These are phyloP conservation scores for Synchiropus splendidus DNA, from an alignment of 2,113 vertebrate genomes.

Conservation along the genomic window DNA sequence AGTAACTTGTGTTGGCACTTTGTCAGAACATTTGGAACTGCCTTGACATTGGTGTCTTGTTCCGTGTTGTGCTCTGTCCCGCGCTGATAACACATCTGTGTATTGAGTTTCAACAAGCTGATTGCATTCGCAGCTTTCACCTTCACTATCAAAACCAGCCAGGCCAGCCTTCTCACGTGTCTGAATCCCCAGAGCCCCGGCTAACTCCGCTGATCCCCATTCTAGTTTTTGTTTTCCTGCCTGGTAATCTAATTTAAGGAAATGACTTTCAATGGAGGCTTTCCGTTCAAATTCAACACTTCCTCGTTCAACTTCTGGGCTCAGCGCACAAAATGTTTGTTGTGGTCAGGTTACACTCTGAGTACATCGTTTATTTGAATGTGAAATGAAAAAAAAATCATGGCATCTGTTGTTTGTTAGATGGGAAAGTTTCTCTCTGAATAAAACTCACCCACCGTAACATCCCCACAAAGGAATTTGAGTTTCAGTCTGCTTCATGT, in stretches of 20 bases:
- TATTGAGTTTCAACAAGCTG: constrained; percentile 17
- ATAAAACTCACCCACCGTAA: too few relatives aligned
- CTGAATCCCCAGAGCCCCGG: background rate
- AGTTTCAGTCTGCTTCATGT: background rate
- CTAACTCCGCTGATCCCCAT: too few relatives aligned
- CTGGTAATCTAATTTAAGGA: constrained; percentile 23
- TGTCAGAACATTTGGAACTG: too few relatives aligned
- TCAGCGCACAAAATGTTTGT: too few relatives aligned
- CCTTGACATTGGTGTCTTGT: too few relatives aligned
- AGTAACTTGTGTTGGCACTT: too few relatives aligned
- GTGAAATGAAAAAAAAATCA: too few relatives aligned
- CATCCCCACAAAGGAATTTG: background rate
- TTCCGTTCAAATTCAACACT: constrained; percentile 15
- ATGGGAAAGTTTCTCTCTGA: background rate
- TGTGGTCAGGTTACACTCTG: too few relatives aligned
- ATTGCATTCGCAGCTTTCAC: constrained; percentile 29
- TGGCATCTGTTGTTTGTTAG: background rate
- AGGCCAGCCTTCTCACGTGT: background rate
- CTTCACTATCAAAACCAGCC: constrained; percentile 5
- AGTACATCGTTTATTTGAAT: too few relatives aligned
- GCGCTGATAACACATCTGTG: constrained; percentile 19
- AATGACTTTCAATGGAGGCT: constrained; percentile 26
- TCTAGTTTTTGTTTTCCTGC: background rate
- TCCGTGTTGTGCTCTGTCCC: constrained; percentile 2
- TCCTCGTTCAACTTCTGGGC: too few relatives aligned